Conservation (phyloP, 2,888 invertebrate species). For the Ophioninae sp. region DNA sequence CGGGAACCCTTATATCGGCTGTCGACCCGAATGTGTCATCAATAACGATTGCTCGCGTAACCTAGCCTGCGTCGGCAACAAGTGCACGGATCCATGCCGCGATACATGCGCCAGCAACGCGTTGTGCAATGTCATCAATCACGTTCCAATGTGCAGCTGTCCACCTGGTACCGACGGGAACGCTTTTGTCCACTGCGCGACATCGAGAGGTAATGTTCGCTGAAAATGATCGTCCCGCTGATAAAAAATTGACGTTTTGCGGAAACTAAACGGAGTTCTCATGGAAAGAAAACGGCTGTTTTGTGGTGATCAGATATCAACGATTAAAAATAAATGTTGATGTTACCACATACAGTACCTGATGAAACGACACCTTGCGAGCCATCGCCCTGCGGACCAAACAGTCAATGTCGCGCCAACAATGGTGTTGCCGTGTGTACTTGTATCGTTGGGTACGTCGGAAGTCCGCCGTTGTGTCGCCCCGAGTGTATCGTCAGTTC, state of each 20-base stretch:
- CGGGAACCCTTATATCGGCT: slow-evolving; percentile 86
- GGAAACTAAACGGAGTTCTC: too few relatives aligned
- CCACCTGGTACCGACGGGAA: slow-evolving; percentile 75
- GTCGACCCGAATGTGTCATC: slow-evolving; percentile 89
- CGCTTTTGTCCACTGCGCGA: slow-evolving; percentile 68
- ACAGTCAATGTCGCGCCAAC: slow-evolving; percentile 88
- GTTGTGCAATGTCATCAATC: slow-evolving; percentile 81
- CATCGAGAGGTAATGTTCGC: slow-evolving; percentile 53
- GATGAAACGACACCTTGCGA: slow-evolving; percentile 82
- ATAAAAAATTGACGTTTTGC: neutral
- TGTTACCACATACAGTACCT: slow-evolving; percentile 49
- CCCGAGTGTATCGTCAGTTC: slow-evolving; percentile 90
- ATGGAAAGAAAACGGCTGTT: too few relatives aligned
- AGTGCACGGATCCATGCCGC: slow-evolving; percentile 88
- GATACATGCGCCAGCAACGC: slow-evolving; percentile 85
- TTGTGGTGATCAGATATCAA: too few relatives aligned
- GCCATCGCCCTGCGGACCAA: slow-evolving; percentile 90
- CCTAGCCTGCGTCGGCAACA: slow-evolving; percentile 87
- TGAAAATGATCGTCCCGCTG: too few relatives aligned
- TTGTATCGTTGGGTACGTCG: slow-evolving; percentile 87
- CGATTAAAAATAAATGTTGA: slow-evolving; percentile 9
- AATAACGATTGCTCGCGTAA: slow-evolving; percentile 89
- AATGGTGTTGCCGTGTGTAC: slow-evolving; percentile 89
- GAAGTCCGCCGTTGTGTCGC: slow-evolving; percentile 89
- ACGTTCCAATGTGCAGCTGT: slow-evolving; percentile 80